Evolutionary conservation across 2,797 vertebrate species (phyloP).

Genomic region (Muraenolepis orangiensis): DNA sequence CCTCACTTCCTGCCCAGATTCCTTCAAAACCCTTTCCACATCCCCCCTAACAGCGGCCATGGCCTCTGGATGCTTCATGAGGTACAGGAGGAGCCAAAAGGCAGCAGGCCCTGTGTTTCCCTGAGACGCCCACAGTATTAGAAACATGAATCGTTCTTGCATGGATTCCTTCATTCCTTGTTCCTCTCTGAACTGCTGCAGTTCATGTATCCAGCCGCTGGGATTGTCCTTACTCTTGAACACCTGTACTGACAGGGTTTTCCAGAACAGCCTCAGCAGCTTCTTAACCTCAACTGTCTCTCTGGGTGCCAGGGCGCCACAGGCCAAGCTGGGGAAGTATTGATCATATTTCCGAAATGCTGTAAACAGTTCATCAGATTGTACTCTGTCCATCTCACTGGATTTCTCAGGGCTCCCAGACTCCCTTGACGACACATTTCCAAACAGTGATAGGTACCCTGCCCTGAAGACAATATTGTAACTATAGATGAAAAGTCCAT

Average conservation of each 20-base stretch:
- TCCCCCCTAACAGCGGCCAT: conserved; percentile 80
- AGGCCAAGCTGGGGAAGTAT: conserved; percentile 82
- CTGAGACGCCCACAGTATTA: conserved; percentile 91
- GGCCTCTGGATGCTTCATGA: conserved; percentile 86
- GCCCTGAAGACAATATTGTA: too few species aligned
- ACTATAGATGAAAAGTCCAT: too few species aligned
- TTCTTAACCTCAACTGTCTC: conserved; percentile 70
- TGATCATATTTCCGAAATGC: conserved; percentile 85
- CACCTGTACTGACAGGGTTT: conserved; percentile 68
- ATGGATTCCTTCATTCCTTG: conserved; percentile 63
- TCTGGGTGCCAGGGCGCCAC: conserved; percentile 70
- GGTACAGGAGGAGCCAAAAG: conserved; percentile 87
- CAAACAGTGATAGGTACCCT: too few species aligned
- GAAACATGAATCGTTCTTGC: conserved; percentile 80
- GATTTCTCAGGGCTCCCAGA: too few species aligned
- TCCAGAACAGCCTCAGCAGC: conserved; percentile 77
- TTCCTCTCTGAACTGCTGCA: conserved; percentile 66
- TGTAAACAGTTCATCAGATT: conserved; percentile 74
- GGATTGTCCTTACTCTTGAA: conserved; percentile 72
- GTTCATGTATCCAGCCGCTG: conserved; percentile 80
- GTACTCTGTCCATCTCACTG: conserved; percentile 64
- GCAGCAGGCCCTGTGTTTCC: conserved; percentile 85
- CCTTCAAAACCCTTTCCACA: conserved; percentile 65
- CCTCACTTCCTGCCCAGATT: conserved; percentile 66
- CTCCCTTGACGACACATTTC: too few species aligned